Evolutionary conservation across 2,797 vertebrate species (phyloP).

Genomic region (Jordanella pulchra): DNA sequence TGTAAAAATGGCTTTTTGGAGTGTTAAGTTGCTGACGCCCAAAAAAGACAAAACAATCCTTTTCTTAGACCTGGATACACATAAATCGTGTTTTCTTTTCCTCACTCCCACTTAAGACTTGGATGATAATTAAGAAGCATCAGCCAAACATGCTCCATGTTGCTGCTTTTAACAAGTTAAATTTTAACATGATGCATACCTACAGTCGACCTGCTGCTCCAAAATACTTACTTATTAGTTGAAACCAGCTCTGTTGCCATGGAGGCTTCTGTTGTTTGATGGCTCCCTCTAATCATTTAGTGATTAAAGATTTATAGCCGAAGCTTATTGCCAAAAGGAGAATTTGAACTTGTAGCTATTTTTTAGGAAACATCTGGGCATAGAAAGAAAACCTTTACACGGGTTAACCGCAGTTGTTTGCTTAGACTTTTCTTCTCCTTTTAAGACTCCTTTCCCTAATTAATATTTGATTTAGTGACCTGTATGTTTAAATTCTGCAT

Average conservation of each 20-base stretch:
- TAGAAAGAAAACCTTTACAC: slow-evolving; percentile 2
- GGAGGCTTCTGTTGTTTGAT: slow-evolving; percentile 57
- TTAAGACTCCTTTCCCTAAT: slow-evolving; percentile 3
- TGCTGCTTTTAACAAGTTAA: slow-evolving; percentile 67
- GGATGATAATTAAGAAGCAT: slow-evolving; percentile 61
- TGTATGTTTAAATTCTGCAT: neutral
- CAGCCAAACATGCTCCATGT: slow-evolving; percentile 50
- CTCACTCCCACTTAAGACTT: slow-evolving; percentile 28
- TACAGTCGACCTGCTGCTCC: slow-evolving; percentile 77
- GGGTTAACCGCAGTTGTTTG: neutral
- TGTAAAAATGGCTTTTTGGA: neutral
- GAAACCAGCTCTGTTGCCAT: slow-evolving; percentile 76
- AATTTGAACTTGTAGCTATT: slow-evolving; percentile 21
- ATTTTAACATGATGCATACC: slow-evolving; percentile 80
- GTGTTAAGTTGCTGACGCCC: neutral
- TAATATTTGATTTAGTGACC: neutral
- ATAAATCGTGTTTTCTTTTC: slow-evolving; percentile 3
- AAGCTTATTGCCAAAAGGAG: slow-evolving; percentile 27
- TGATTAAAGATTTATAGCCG: slow-evolving; percentile 48
- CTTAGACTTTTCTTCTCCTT: slow-evolving; percentile 3
- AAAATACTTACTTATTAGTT: slow-evolving; percentile 83
- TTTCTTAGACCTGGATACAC: neutral
- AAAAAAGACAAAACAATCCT: too few relatives aligned
- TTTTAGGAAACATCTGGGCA: neutral
- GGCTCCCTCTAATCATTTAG: slow-evolving; percentile 61